These are phyloP conservation scores for Arvicanthis niloticus DNA, from an alignment of 2,113 vertebrate species.

Conservation along the genomic window DNA sequence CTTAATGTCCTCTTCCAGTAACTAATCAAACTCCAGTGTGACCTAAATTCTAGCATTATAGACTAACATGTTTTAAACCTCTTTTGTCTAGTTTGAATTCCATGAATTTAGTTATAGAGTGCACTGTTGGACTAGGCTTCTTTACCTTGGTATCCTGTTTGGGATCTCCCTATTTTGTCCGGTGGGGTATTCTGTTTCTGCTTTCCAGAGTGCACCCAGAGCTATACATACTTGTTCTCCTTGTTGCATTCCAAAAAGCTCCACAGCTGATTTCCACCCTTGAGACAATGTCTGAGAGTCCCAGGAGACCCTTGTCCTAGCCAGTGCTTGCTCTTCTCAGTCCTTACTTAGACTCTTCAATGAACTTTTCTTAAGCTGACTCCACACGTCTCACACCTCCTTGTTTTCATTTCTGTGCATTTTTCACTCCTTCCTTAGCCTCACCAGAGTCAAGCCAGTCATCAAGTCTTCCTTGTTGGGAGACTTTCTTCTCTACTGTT, in stretches of 20 bases:
- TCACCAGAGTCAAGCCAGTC: not conserved
- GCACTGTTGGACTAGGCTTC: not conserved
- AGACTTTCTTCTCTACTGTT: not conserved
- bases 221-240: not conserved
- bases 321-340: constrained; percentile 1
- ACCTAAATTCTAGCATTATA: constrained; percentile 5
- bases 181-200: not conserved
- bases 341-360: constrained; percentile 22
- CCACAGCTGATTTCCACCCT: not conserved
- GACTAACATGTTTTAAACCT: not conserved
- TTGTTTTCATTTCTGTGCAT: constrained; percentile 9
- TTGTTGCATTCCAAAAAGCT: not conserved
- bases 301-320: not conserved
- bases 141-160: not conserved
- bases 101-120: not conserved
- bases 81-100: not conserved
- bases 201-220: not conserved
- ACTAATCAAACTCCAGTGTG: not conserved
- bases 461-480: not conserved
- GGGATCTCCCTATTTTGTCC: not conserved
- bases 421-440: not conserved
- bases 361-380: not conserved
- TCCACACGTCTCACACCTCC: not conserved
- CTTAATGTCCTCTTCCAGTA: not conserved
- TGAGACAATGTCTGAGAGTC: not conserved